Percentiles rank a stretch among this genome's conserved stretches.
phyloP scores from a whole-genome alignment of 2,797 vertebrate genomes.

The Myotis findleyi region DNA sequence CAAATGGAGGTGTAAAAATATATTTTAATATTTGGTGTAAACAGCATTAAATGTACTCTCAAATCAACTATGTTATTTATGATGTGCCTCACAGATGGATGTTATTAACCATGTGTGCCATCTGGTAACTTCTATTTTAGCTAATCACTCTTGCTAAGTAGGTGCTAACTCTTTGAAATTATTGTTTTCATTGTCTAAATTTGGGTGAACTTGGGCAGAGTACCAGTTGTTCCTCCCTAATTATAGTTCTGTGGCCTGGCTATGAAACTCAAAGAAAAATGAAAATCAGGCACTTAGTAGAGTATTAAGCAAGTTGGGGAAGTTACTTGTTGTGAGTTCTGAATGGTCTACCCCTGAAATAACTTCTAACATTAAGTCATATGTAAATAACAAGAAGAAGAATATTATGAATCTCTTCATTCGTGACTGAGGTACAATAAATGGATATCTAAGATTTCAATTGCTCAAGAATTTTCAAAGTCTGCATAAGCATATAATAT shows the following conservation, averaged over 20 bases:
- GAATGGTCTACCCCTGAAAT: neutral
- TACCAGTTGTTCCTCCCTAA: constrained; percentile 56
- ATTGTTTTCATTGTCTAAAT: constrained; percentile 78
- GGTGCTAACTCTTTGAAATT: constrained; percentile 70
- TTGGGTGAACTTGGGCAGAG: constrained; percentile 56
- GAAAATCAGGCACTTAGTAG: constrained; percentile 30
- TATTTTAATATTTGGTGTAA: constrained; percentile 50
- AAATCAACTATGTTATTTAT: constrained; percentile 62
- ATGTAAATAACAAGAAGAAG: neutral
- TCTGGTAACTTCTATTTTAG: constrained; percentile 78
- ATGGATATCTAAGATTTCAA: neutral
- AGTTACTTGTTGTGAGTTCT: neutral
- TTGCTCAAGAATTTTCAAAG: neutral
- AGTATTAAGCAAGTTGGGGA: neutral
- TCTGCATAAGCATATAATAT: neutral
- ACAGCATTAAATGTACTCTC: constrained; percentile 42
- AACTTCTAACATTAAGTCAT: neutral
- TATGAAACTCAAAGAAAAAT: constrained; percentile 56
- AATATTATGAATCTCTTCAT: neutral
- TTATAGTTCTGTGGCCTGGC: constrained; percentile 26
- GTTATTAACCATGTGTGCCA: constrained; percentile 77
- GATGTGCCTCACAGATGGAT: constrained; percentile 70
- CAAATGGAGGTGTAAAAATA: neutral
- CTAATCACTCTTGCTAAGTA: constrained; percentile 77
- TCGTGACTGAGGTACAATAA: neutral